phyloP scores from a whole-genome alignment of 2,888 invertebrate species.

The Laothoe populi region DNA sequence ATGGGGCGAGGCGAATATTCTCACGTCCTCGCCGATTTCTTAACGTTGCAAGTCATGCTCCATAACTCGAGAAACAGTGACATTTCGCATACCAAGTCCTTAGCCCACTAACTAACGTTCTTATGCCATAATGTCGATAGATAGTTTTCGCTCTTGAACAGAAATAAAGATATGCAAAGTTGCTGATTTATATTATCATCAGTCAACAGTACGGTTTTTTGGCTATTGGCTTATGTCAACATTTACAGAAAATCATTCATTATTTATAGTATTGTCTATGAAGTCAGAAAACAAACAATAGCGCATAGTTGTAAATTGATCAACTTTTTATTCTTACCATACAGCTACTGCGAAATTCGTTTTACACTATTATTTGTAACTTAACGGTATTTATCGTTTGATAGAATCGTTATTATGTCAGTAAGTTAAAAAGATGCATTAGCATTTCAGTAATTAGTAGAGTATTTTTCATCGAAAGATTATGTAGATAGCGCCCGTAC shows the following conservation, averaged over 20 bases:
- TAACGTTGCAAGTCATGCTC: constrained; percentile 1
- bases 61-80: not conserved
- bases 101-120: not conserved
- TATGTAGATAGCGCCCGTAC: constrained; percentile 3
- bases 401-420: too few relatives aligned
- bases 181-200: not conserved
- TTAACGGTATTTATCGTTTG: too few relatives aligned
- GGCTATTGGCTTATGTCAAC: not conserved
- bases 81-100: not conserved
- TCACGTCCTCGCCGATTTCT: constrained; percentile 5
- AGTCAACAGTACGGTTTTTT: too few relatives aligned
- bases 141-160: too few relatives aligned
- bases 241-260: not conserved
- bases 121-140: too few relatives aligned
- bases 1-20: constrained; percentile 19
- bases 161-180: too few relatives aligned
- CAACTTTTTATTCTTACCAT: too few relatives aligned
- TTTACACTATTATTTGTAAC: too few relatives aligned
- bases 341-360: too few relatives aligned
- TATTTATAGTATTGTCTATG: not conserved
- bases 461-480: constrained; percentile 7
- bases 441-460: not conserved
- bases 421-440: not conserved
- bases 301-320: too few relatives aligned
- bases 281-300: too few relatives aligned